Conservation (phyloP, 2,113 vertebrate genomes). For the Ictalurus furcatus region DNA sequence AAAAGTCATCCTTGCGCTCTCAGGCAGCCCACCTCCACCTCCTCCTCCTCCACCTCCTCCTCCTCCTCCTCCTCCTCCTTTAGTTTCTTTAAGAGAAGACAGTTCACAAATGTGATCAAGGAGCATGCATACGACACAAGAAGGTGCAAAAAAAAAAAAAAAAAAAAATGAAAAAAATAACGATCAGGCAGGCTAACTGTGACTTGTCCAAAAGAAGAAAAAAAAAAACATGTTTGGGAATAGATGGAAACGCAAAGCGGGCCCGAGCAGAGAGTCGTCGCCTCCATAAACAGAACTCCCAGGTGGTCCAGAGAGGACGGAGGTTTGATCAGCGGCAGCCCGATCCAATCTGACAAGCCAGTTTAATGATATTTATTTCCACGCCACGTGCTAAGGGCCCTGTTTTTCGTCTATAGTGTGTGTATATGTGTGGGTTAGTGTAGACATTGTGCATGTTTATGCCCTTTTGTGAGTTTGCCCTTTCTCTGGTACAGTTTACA, state of each 20-base stretch:
- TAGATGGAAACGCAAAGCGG: conserved; percentile 44
- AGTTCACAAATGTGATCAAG: not conserved
- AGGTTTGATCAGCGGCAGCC: conserved; percentile 49
- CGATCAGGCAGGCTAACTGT: not conserved
- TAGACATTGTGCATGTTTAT: conserved; percentile 28
- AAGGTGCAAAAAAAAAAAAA: not conserved
- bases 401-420: conserved; percentile 44
- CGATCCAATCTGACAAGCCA: conserved; percentile 51
- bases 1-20: not conserved
- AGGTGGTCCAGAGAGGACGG: conserved; percentile 75
- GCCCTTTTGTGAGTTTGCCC: not conserved
- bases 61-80: conserved; percentile 28
- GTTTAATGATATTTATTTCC: conserved; percentile 55
- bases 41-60: not conserved
- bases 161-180: not conserved
- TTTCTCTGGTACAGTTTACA: conserved; percentile 20
- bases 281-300: conserved; percentile 81
- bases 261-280: conserved; percentile 20
- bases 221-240: not conserved
- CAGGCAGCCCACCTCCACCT: not conserved
- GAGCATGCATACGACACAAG: not conserved
- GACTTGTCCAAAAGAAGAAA: not conserved
- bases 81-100: conserved; percentile 52
- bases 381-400: conserved; percentile 34
- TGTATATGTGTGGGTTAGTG: not conserved